A percentile compares a stretch with the other conserved stretches of the same genome.
phyloP scores from a whole-genome alignment of 2,113 vertebrate species.

The Eretmochelys imbricata region DNA sequence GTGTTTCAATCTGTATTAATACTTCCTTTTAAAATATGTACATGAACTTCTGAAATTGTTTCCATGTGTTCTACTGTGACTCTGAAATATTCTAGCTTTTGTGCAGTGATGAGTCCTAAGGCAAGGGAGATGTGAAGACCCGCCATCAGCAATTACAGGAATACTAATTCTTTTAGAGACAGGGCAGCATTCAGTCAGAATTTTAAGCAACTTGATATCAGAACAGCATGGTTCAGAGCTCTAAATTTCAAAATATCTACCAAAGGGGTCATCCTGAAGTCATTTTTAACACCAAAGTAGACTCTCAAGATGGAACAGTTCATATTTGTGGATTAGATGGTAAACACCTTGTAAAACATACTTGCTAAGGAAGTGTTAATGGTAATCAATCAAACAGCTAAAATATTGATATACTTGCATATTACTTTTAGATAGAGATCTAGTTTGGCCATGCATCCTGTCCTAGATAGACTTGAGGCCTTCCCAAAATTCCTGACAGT shows the following conservation, averaged over 20 bases:
- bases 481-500: neutral
- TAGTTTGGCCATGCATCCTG: neutral
- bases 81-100: neutral
- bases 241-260: neutral
- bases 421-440: neutral
- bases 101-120: neutral
- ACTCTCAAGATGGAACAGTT: neutral
- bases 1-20: neutral
- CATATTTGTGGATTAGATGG: neutral
- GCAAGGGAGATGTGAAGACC: neutral
- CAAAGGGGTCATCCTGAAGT: neutral
- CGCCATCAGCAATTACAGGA: neutral
- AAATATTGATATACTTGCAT: neutral
- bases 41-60: neutral
- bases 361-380: neutral
- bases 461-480: neutral
- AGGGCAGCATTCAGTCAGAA: neutral
- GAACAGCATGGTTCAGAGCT: neutral
- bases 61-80: neutral
- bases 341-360: neutral
- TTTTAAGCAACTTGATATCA: neutral
- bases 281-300: neutral
- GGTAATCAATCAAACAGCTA: neutral
- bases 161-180: rapidly evolving
- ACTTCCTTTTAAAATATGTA: neutral